These are phyloP conservation scores for Florisuga fusca DNA, from an alignment of 2,797 vertebrate genomes.

Conservation along the genomic window DNA sequence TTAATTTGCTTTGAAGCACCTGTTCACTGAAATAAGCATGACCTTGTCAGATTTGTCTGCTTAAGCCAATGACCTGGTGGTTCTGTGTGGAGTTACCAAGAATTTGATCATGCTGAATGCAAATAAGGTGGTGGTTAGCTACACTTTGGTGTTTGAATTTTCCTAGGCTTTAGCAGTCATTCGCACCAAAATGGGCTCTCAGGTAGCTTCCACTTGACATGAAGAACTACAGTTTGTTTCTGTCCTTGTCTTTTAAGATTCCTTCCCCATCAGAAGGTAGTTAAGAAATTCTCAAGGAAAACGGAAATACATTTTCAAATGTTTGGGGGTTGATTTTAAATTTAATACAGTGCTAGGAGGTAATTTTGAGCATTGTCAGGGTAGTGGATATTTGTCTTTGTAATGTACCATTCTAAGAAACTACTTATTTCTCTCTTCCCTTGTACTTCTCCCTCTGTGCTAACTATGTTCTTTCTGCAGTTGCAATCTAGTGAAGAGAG, in stretches of 20 bases:
- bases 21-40: not conserved
- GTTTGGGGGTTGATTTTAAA: too few relatives aligned
- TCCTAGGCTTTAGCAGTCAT: not conserved
- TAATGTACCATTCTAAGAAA: not conserved
- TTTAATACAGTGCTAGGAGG: not conserved
- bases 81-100: not conserved
- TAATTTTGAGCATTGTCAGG: not conserved
- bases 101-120: not conserved
- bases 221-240: not conserved
- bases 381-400: not conserved
- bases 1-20: not conserved
- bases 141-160: not conserved
- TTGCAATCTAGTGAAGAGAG: not conserved
- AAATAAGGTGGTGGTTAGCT: not conserved
- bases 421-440: not conserved
- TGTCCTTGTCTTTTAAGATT: not conserved
- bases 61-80: not conserved
- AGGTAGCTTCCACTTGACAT: not conserved
- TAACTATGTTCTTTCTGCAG: not conserved
- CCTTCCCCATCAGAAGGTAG: not conserved
- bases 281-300: not conserved
- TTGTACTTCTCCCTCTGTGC: not conserved
- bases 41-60: not conserved
- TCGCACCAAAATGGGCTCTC: not conserved
- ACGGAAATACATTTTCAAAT: not conserved